Base-by-base conservation (phyloP, 2,113 vertebrate genomes). In the Scolopax mira region DNA sequence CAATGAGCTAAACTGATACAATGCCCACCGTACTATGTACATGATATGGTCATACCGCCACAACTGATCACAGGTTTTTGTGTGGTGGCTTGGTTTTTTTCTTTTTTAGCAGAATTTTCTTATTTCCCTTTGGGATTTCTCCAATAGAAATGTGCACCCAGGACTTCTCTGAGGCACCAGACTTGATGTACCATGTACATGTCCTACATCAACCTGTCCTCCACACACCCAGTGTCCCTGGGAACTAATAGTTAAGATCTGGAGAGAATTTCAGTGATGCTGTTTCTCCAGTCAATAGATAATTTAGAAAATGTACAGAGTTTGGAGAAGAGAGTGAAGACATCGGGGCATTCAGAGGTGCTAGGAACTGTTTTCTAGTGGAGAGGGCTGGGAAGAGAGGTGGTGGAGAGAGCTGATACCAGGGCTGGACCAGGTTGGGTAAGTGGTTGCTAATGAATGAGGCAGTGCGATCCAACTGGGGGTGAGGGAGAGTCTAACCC, bases 141-240 rank as follows among this genome's bases (percentile, higher is more conserved):
- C 18, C 9, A 58, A 39, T 8, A 58, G 42, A 79, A 39, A 9
- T 9, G 1, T 17, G 23, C 6, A 27, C 13, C 22, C 66, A 52
- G 39, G 48, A 42, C 25, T 86, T 79, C 12, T 49, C 1, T 6
- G 61, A n/a, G 23, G 28, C 58, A 19, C 9, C 19, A 66, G 41
- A 11, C 23, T 66, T 80, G 44, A 49, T 4, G 10, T 35, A 17
- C 41, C 8, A 3, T 1, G 2, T 22, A 18, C 18, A 11, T 1
- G 8, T 72, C 41, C 24, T 80, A 7, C 37, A 62, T 13, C 25
- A 18, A 39, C 28, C 8, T 9, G 11, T 72, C 37, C 19, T 54
- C 28, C 27, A 44, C 37, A 25, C 23, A n/a, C 10, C 41, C n/a
- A 62, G 37, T 12, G 35, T 42, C 14, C 11, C 46, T 89, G 51